Evolutionary conservation across 2,888 invertebrate genomes (phyloP), one percentile per base, ranked within the genome.

Genomic region (Quadriops clusia): DNA sequence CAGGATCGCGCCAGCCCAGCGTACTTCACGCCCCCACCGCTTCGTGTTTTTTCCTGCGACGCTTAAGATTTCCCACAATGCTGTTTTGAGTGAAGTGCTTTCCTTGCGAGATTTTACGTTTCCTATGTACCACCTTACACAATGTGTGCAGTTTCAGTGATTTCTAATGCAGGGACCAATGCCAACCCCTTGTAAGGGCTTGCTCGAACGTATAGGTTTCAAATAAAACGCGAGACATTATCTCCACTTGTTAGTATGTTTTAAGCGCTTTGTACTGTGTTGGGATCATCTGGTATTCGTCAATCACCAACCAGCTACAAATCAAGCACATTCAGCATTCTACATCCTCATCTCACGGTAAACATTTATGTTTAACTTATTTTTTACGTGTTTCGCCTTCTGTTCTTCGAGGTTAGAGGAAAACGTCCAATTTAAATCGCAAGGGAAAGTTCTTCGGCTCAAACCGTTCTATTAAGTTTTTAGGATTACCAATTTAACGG

Each of bases 1-100:
- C 51, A 53, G 54, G 53, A 53, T 40, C 45, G 51, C 50, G 46
- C 41, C 44, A 46, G 47, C 42, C 41, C 42, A 43, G 47, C 43
- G 40, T 42, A 42, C 44, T 40, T 30, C 34, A 34, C 31, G 38
- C 40, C 38, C 39, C 31, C 41, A 29, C 36, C 37, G 27, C 32
- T 17, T 21, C 26, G 14, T 21, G 16, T 32, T 35, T 43, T 35
- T 41, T 40, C 33, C 40, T 39, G 33, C 43, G 38, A 39, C 42
- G 38, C 39, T 37, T 34, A 31, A 34, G 37, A 37, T 39, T 43
- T 40, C 39, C 42, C 41, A 44, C 34, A 42, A 46, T 46, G 44
- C 38, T 34, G 40, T 34, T 42, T 40, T 41, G 34, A 41, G 42
- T 42, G 44, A 30, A 39, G 39, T 39, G 41, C 37, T 35, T 38